Percentiles rank a stretch among this genome's conserved stretches.
Evolutionary conservation across 2,888 invertebrate species (phyloP).

Genomic region (Dione vanillae): DNA sequence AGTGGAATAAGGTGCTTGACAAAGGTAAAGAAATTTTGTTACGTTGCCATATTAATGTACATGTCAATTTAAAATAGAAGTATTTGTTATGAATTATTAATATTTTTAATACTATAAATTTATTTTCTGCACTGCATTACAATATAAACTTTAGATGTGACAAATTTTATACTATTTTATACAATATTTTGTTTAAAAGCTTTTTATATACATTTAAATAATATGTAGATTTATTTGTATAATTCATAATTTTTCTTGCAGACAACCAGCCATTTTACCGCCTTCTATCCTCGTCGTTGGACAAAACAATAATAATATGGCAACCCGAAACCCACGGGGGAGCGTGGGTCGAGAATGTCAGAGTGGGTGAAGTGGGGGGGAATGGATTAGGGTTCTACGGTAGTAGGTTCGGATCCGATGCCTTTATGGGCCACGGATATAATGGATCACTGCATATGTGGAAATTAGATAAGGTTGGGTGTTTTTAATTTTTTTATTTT

Average conservation of each 20-base stretch:
- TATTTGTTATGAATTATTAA: too few species aligned
- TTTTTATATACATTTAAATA: too few species aligned
- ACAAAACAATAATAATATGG: constrained; percentile 97
- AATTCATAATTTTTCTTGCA: background rate
- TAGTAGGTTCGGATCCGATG: constrained; percentile 88
- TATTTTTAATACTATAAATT: too few species aligned
- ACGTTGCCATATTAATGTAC: too few species aligned
- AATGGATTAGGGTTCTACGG: constrained; percentile 97
- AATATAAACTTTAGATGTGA: too few species aligned
- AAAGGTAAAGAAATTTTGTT: constrained; percentile 44
- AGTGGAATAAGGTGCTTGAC: constrained; percentile 87
- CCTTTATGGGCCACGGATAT: constrained; percentile 94
- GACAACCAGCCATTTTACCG: constrained; percentile 64
- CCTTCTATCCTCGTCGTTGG: constrained; percentile 94
- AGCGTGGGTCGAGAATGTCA: constrained; percentile 92
- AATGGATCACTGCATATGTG: constrained; percentile 97
- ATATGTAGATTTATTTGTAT: background rate
- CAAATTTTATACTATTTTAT: too few species aligned
- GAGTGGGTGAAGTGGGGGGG: constrained; percentile 97
- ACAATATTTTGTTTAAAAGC: too few species aligned
- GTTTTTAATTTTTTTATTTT: too few species aligned
- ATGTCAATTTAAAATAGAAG: too few species aligned
- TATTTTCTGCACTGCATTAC: too few species aligned
- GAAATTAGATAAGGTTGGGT: constrained; percentile 81
- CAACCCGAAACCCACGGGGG: constrained; percentile 83